Evolutionary conservation across 2,797 vertebrate species (phyloP).

Genomic region (Hydrophis major): DNA sequence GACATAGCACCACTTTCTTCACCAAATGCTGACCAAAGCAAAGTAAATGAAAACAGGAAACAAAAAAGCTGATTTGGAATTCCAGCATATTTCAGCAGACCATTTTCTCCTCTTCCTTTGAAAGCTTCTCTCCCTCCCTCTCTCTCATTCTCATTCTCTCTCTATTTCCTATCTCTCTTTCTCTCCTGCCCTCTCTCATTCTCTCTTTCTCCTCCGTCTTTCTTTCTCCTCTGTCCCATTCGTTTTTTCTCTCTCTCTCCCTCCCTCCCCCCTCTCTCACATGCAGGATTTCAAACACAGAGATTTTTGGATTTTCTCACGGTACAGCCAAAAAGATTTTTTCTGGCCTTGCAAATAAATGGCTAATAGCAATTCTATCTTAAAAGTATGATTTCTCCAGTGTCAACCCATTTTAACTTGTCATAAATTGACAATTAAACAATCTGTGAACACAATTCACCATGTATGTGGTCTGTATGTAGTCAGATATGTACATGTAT

Average conservation of each 20-base stretch:
- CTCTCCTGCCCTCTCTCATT: conserved; percentile 29
- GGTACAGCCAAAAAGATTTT: conserved; percentile 46
- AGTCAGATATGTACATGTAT: neutral
- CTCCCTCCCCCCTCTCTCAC: conserved; percentile 50
- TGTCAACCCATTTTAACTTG: neutral
- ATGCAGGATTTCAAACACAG: conserved; percentile 57
- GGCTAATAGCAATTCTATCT: conserved; percentile 16
- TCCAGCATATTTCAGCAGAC: conserved; percentile 62
- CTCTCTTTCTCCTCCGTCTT: conserved; percentile 32
- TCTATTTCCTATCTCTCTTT: too few species aligned
- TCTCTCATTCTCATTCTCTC: neutral
- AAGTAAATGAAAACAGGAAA: conserved; percentile 64
- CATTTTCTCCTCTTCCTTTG: conserved; percentile 46
- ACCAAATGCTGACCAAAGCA: conserved; percentile 58
- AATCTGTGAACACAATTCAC: neutral
- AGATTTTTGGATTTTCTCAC: conserved; percentile 66
- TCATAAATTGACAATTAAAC: neutral
- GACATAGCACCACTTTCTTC: conserved; percentile 61
- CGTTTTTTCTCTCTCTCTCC: conserved; percentile 62
- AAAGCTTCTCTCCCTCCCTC: conserved; percentile 38
- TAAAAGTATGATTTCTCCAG: neutral
- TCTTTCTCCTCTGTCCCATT: neutral
- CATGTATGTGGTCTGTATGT: neutral
- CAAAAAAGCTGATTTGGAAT: conserved; percentile 60
- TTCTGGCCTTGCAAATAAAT: conserved; percentile 36